A percentile compares a stretch with the other conserved stretches of the same genome.
Conservation (phyloP, 2,797 vertebrate genomes). For the Sebastes trivittatus region DNA sequence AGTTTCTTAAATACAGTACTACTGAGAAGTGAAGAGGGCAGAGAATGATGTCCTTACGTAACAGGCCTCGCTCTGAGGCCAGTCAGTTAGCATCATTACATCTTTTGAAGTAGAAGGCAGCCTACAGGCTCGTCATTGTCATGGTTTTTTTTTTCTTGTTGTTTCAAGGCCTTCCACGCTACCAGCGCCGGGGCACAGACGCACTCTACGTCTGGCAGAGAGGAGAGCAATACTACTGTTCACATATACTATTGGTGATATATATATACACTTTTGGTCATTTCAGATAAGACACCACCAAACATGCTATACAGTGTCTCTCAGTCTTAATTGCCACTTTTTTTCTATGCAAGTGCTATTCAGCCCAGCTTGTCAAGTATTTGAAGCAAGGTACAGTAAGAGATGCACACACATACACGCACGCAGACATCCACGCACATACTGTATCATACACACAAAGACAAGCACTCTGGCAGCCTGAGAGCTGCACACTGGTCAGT, state of each 20-base stretch:
- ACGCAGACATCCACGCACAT: conserved; percentile 12
- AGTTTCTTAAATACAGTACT: conserved; percentile 56
- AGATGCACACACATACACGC: conserved; percentile 49
- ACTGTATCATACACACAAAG: conserved; percentile 33
- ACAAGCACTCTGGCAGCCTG: conserved; percentile 58
- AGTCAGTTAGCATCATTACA: conserved; percentile 54
- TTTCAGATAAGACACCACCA: conserved; percentile 67
- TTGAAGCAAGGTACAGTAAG: conserved; percentile 71
- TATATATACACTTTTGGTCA: conserved; percentile 68
- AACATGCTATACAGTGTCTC: conserved; percentile 76
- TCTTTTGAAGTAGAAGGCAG: conserved; percentile 57
- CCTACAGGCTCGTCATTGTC: conserved; percentile 40
- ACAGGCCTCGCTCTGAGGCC: conserved; percentile 33
- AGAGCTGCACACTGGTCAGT: conserved; percentile 56
- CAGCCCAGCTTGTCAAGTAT: conserved; percentile 76
- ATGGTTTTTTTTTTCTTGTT: not conserved
- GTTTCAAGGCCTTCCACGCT: conserved; percentile 39
- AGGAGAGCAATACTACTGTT: conserved; percentile 61
- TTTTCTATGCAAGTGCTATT: conserved; percentile 69
- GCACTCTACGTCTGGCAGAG: conserved; percentile 55
- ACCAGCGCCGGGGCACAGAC: conserved; percentile 44
- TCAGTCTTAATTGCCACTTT: conserved; percentile 64
- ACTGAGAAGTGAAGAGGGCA: conserved; percentile 49
- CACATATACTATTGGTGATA: conserved; percentile 68
- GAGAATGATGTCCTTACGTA: conserved; percentile 46